Conservation (phyloP, 1,140 invertebrate genomes). For the Zophobas atratus region DNA sequence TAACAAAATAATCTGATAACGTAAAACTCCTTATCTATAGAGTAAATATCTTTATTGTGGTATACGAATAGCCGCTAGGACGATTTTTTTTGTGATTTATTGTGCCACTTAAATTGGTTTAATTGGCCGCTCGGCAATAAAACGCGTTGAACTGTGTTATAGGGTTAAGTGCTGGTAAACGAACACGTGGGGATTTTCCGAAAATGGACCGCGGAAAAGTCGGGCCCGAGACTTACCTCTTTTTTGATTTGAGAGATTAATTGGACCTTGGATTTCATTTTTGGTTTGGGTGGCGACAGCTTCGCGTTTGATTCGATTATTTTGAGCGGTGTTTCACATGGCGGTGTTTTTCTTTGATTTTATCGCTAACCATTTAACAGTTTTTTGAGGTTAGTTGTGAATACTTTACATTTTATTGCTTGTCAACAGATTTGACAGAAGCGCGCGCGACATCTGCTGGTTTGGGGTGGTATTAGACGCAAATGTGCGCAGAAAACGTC, state of each 20-base stretch:
- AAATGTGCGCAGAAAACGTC: not conserved
- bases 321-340: slow-evolving; percentile 5
- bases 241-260: slow-evolving; percentile 36
- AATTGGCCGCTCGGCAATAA: slow-evolving; percentile 11
- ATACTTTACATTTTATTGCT: not conserved
- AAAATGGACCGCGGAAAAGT: not conserved
- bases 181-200: not conserved
- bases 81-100: not conserved
- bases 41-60: slow-evolving; percentile 7
- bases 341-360: not conserved
- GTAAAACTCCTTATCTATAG: slow-evolving; percentile 13
- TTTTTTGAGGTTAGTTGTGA: slow-evolving; percentile 17
- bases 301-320: not conserved
- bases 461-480: too few relatives aligned
- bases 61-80: not conserved
- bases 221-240: slow-evolving; percentile 10
- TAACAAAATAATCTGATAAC: slow-evolving; percentile 2
- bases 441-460: too few relatives aligned
- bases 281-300: not conserved
- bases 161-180: not conserved
- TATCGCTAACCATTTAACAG: not conserved
- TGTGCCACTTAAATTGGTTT: slow-evolving; percentile 6
- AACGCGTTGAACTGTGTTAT: not conserved
- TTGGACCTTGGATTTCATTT: slow-evolving; percentile 42
- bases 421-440: not conserved